Conservation (phyloP, 2,113 vertebrate genomes). For the Elephantulus edwardii region DNA sequence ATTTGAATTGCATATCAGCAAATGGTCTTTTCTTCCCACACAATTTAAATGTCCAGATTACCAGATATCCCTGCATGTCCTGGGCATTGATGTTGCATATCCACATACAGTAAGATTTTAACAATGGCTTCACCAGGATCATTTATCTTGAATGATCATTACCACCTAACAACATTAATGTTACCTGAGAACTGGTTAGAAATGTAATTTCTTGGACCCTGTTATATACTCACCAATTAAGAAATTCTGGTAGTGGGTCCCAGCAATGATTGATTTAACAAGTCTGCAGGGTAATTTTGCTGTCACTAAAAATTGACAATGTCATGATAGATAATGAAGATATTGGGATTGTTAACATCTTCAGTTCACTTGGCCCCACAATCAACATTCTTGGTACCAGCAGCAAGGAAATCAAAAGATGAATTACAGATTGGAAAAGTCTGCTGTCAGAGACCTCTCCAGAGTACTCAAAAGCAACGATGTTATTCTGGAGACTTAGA, state of each 20-base stretch:
- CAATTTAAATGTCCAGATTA: neutral
- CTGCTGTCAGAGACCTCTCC: no score
- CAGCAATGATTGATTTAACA: neutral
- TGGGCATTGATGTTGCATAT: neutral
- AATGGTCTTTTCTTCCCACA: neutral
- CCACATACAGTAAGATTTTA: neutral
- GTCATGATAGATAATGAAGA: no score
- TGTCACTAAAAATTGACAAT: no score
- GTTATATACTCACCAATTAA: neutral
- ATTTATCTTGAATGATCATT: neutral
- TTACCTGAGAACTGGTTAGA: neutral
- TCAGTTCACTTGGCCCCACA: no score
- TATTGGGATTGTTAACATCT: no score
- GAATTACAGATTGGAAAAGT: no score
- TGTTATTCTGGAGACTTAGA: no score
- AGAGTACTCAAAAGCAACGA: no score
- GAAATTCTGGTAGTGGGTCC: neutral
- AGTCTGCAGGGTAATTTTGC: neutral
- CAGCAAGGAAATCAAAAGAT: no score
- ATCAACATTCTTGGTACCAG: no score
- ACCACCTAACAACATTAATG: neutral
- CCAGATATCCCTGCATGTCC: neutral
- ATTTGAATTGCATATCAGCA: neutral
- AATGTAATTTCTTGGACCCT: neutral
- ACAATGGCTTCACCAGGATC: neutral